Base-by-base conservation (phyloP, 1,140 invertebrate genomes). In the Sitophilus oryzae region DNA sequence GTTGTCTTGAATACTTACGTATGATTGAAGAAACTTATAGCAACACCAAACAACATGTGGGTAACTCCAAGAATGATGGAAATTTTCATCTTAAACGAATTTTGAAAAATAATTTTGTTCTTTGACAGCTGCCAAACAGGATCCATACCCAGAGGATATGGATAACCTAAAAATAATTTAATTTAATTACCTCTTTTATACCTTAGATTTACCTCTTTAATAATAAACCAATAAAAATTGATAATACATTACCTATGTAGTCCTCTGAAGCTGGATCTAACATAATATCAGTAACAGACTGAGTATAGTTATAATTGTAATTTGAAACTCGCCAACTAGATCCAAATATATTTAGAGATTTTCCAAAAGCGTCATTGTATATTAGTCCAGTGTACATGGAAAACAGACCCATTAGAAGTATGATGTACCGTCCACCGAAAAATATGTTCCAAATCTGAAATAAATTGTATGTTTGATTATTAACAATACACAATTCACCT, bases 291-390 rank as follows among this genome's bases (percentile, higher is more conserved):
- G 78, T 76, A 8, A 58, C 34, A 10, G n/a, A 37, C 22, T 30
- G n/a, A 6, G 61, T 43, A 9, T 61, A 21, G 11, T 38, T 25
- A 18, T 22, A 18, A 6, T 47, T 58, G 11, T 59, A 43, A 47
- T 66, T 65, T 52, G 79, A 75, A 18, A 78, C 70, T 10, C 70
- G 69, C 94, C 95, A 99, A 62, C 87, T 81, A 0, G 92, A 93
- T 1, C 93, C 93, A 77, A 99, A 99, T 23, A 99, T 78, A 69
- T 99, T 99, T 3, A 98, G 67, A 2, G 93, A 92, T 72, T 98
- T 99, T 8, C 94, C 93, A 75, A 98, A 99, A 5, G 95, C 79
- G 71, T 99, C 97, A 74, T 99, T 99, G 77, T 99, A 99, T 53
- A 99, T 93, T 0, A 99, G 68, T 1, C 96, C 96, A 11, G 96